Base-by-base conservation (phyloP, 1,140 invertebrate species). In the Lepidostoma basale region DNA sequence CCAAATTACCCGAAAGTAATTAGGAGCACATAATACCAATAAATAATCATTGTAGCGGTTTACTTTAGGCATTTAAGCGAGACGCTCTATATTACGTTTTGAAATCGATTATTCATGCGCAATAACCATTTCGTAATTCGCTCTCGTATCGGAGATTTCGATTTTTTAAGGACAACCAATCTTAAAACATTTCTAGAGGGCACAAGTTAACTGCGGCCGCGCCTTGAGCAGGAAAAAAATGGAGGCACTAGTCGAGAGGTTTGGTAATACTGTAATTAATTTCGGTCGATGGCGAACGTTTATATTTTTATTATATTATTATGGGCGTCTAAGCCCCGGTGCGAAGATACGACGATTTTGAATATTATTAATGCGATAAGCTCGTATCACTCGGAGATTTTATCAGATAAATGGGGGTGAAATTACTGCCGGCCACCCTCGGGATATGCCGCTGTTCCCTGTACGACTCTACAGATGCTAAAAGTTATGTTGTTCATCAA, bases 291-390 rank as follows among this genome's bases (percentile, higher is more conserved):
- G 62, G 28, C 33, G 59, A 66, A 60, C 68, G 68, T 60, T 62
- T 62, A 71, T 42, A 47, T 67, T 71, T 71, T 67, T 69, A 65
- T 70, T 56, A 67, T 67, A 67, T 67, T 71, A 67, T 71, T 71
- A 71, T 49, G 56, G 36, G 16, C 59, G 47, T 64, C 64, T 71
- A 62, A 63, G 62, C 58, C 64, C 63, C 49, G 69, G 64, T 60
- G 62, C 30, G 33, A 65, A 66, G 63, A 67, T 66, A 70, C 60
- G 63, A 70, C 67, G 33, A 66, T 36, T 49, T 30, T 58, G 58
- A 66, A 70, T 70, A 67, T 42, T 62, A 67, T 67, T 62, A 28
- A 62, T 33, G 62, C 59, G 52, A 69, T 69, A 63, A 69, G 49
- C 22, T 47, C 44, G 42, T 70, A 70, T 70, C 69, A 70, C 39